A percentile compares a stretch with the other conserved stretches of the same genome.
phyloP scores from a whole-genome alignment of 2,113 vertebrate genomes.

The Circaetus gallicus region DNA sequence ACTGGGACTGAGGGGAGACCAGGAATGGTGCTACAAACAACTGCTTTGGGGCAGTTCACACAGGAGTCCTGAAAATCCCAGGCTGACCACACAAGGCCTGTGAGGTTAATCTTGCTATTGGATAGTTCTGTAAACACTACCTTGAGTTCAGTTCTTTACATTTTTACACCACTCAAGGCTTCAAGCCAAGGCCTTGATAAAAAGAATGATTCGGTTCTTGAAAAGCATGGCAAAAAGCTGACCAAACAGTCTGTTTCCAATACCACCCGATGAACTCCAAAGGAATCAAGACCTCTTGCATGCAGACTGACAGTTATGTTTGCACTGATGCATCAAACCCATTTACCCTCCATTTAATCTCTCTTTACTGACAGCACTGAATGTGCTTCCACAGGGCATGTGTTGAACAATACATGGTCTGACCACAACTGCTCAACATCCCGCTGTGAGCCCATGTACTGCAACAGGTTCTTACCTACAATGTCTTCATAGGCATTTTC shows the following conservation, averaged over 20 bases:
- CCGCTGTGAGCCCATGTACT: not conserved
- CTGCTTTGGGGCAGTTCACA: not conserved
- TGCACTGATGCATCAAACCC: not conserved
- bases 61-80: not conserved
- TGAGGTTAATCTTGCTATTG: not conserved
- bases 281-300: not conserved
- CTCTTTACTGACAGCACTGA: not conserved
- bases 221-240: conserved; percentile 9
- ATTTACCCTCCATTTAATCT: not conserved
- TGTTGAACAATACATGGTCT: not conserved
- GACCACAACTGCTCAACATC: not conserved
- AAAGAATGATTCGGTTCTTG: not conserved
- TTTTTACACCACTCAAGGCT: conserved; percentile 12
- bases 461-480: conserved; percentile 82
- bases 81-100: not conserved
- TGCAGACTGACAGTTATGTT: not conserved
- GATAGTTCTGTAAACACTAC: not conserved
- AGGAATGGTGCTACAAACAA: not conserved
- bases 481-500: conserved; percentile 99
- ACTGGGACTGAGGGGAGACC: not conserved
- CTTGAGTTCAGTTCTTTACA: not conserved
- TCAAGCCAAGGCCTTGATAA: conserved; percentile 3
- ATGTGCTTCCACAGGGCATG: not conserved
- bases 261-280: not conserved
- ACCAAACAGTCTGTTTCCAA: conserved; percentile 1